Evolutionary conservation across 2,113 vertebrate species (phyloP), one percentile per base, ranked within the genome.

Genomic region (Corvus hawaiiensis): DNA sequence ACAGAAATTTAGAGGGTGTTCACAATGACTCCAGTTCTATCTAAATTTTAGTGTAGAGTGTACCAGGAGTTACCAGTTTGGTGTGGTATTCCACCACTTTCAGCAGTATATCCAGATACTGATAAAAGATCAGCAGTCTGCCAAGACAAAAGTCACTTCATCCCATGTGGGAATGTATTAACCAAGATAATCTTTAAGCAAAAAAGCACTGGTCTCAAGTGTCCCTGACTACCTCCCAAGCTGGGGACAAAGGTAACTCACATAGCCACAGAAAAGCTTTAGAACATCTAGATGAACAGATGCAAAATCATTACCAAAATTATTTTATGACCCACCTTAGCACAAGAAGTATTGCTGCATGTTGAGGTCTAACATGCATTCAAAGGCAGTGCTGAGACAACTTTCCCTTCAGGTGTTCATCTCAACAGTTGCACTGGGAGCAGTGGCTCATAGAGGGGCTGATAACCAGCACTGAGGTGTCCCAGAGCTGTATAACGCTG

Each of bases 361-460:
- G 8, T 17, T n/a, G 39, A 77, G 21, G 46, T 52, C 30, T 35
- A 49, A 59, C 8, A 7, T 11, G 11, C 13, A 51, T 44, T 64
- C 37, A 73, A 35, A 79, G 7, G 33, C 5, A 2, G 22, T 63
- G 35, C 63, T 54, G 13, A 69, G 8, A 80, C 11, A 77, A 46
- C 21, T 5, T 66, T 24, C 49, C 17, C 11, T 62, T 54, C 43
- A 48, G 22, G 8, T 77, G 21, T 48, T 62, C 5, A 69, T 49
- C 48, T 49, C 63, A 66, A 54, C 32, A 69, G 26, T 41, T 54
- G 49, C 0, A 2, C 59, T 43, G 55, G 11, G 16, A 80, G 17
- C 51, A 39, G 10, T 7, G 32, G 33, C 15, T 67, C 32, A 14
- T 0, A 35, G 0, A 16, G 13, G 13, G 6, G 39, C 35, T 71